These are phyloP conservation scores for Auanema freiburgensis DNA, from an alignment of 2,888 invertebrate species.

Conservation along the genomic window DNA sequence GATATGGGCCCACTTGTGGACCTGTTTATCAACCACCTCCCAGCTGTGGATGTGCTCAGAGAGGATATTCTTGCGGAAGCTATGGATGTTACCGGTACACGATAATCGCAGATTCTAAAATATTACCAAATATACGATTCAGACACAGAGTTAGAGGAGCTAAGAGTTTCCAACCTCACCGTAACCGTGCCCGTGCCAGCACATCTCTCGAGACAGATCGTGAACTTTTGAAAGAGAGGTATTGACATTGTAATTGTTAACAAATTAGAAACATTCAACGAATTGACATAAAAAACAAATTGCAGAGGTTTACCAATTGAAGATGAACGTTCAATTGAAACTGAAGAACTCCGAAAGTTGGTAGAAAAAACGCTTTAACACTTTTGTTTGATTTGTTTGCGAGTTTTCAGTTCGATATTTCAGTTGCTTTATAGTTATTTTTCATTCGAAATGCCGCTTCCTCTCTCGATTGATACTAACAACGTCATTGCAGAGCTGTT, in stretches of 20 bases:
- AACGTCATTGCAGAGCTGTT: no score
- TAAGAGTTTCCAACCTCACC: constrained; percentile 43
- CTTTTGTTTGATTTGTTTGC: no score
- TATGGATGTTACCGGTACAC: constrained; percentile 43
- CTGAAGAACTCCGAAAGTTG: no score
- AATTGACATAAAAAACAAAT: not conserved
- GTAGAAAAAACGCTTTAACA: no score
- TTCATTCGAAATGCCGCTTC: no score
- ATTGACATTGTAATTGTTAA: not conserved
- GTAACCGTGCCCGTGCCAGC: constrained; percentile 24
- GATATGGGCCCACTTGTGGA: constrained; percentile 41
- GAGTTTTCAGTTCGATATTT: no score
- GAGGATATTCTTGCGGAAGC: constrained; percentile 43
- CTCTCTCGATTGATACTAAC: no score
- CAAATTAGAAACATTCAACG: not conserved
- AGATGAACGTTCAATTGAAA: no score
- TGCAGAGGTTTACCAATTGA: not conserved
- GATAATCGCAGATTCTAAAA: not conserved
- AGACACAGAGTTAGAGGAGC: constrained; percentile 45
- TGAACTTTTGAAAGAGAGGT: constrained; percentile 35
- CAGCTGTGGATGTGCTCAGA: constrained; percentile 27
- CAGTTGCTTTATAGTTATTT: no score
- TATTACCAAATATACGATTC: not conserved
- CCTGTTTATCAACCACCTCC: constrained; percentile 27
- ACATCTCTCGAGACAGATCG: constrained; percentile 28